Percentiles rank a stretch among this genome's conserved stretches.
These are phyloP conservation scores for Drosophila navojoa DNA, from an alignment of 1,140 invertebrate species.

Conservation along the genomic window DNA sequence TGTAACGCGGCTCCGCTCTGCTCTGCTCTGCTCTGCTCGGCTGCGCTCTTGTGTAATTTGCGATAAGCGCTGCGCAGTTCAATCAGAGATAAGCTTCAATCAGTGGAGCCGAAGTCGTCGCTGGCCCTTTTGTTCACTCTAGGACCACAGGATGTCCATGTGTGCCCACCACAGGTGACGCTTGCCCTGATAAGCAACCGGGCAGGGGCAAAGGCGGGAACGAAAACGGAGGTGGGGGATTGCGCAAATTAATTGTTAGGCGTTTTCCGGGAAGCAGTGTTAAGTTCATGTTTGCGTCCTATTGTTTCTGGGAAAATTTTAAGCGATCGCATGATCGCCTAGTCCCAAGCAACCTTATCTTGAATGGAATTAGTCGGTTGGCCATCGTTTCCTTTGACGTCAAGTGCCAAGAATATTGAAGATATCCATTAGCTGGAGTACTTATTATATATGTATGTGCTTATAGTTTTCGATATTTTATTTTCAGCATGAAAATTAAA, in stretches of 20 bases:
- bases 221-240: constrained; percentile 17
- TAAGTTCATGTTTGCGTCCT: constrained; percentile 69
- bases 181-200: constrained; percentile 52
- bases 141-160: constrained; percentile 64
- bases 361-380: background rate
- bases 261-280: constrained; percentile 74
- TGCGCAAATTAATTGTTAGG: constrained; percentile 57
- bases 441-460: too few relatives aligned
- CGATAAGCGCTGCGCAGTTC: constrained; percentile 65
- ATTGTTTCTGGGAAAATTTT: constrained; percentile 73
- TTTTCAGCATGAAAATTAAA: too few relatives aligned
- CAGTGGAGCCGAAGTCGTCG: constrained; percentile 38
- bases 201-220: background rate
- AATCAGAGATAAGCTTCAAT: constrained; percentile 66
- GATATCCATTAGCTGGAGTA: too few relatives aligned
- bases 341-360: constrained; percentile 20
- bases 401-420: background rate
- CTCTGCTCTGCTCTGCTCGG: constrained; percentile 1
- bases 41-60: constrained; percentile 57
- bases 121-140: constrained; percentile 25
- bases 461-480: too few relatives aligned
- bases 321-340: constrained; percentile 6
- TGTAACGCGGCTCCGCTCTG: background rate
- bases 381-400: constrained; percentile 16
- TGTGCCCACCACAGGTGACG: constrained; percentile 62